Base-by-base conservation (phyloP, 2,113 vertebrate species). In the Clinocottus analis region DNA sequence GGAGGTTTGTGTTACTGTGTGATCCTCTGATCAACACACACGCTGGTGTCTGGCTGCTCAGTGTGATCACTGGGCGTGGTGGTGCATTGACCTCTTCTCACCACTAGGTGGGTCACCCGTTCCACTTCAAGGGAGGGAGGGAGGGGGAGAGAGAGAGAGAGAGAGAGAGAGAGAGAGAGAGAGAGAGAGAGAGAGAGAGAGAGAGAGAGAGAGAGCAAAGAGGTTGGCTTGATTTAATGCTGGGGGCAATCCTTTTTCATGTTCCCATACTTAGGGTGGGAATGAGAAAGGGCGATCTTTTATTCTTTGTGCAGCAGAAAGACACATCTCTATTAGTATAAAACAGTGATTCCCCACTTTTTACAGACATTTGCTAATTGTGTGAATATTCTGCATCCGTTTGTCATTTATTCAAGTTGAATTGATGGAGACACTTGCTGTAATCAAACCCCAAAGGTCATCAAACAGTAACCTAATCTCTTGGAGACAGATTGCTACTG, bases 91-190 rank as follows among this genome's bases (percentile, higher is more conserved):
- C 59, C 7, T 8, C 2, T 0, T 62, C 1, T 35, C 7, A 58
- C 89, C 92, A 90, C 90, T 27, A 89, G 89, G 82, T 85, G 86
- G 89, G 9, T 17, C 80, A 72, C 80, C 53, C 61, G 65, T 72
- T 87, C 79, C 74, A 80, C 74, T 63, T 74, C 16, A 13, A 25
- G n/a, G n/a, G n/a, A 76, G 25, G 23, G 23, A 47, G 16, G 51
- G n/a, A n/a, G n/a, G 39, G 43, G 12, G 10, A 21, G 45, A 33
- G 35, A 72, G 13, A 16, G 25, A 39, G n/a, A n/a, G 11, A 16
- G 33, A 29, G 51, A 27, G 23, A 39, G 37, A 27, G 7, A 21
- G 33, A 45, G 14, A 29, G 31, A 70, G 27, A 29, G 29, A 43
- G 11, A 41, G 16, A 56, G 6, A 45, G 51, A 41, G 43, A 7